phyloP scores from a whole-genome alignment of 2,888 invertebrate species.

The Lydus trimaculatus region DNA sequence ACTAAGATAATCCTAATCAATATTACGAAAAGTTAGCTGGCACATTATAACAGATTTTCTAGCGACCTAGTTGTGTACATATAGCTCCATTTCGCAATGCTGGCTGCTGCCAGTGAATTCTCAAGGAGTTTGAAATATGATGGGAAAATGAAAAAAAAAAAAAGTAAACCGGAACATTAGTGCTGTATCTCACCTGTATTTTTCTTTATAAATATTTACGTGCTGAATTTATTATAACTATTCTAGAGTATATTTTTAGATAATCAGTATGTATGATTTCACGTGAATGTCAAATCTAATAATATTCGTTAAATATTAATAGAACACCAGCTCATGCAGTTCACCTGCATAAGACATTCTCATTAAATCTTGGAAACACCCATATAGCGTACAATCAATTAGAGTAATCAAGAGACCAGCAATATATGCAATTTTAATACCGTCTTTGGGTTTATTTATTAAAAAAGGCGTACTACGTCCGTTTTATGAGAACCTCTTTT shows the following conservation, averaged over 20 bases:
- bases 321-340: background rate
- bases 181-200: background rate
- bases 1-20: background rate
- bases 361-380: background rate
- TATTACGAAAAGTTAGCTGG: constrained; percentile 3
- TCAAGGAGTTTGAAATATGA: background rate
- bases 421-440: background rate
- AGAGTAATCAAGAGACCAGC: background rate
- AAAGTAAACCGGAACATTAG: background rate
- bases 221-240: background rate
- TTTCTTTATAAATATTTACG: background rate
- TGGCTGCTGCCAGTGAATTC: background rate
- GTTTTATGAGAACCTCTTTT: no score
- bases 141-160: background rate
- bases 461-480: background rate
- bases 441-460: background rate
- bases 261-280: background rate
- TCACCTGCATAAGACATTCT: background rate
- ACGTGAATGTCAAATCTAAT: background rate
- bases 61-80: background rate
- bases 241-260: background rate
- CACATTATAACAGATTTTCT: constrained; percentile 2
- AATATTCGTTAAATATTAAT: background rate
- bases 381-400: background rate
- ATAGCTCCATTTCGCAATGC: background rate